These are phyloP conservation scores for Morpho achilles DNA, from an alignment of 2,888 invertebrate species.

Conservation along the genomic window DNA sequence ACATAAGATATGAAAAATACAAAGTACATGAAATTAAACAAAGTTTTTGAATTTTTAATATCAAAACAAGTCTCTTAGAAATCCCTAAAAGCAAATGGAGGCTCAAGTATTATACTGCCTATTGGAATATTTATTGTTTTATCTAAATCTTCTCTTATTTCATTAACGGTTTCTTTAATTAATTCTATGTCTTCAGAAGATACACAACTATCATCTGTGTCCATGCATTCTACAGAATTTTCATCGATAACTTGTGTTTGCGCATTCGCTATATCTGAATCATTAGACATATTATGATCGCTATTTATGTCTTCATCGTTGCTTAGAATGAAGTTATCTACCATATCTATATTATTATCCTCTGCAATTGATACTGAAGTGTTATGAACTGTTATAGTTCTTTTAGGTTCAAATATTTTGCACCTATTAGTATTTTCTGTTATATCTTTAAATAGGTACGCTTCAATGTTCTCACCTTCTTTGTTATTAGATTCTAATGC, in stretches of 20 bases:
- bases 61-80: not conserved
- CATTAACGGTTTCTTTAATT: slow-evolving; percentile 49
- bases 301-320: slow-evolving; percentile 12
- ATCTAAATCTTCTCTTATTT: slow-evolving; percentile 49
- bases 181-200: slow-evolving; percentile 52
- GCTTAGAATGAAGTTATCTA: not conserved
- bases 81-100: slow-evolving; percentile 54
- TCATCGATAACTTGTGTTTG: slow-evolving; percentile 59
- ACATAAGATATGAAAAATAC: too few relatives aligned
- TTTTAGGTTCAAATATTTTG: too few relatives aligned
- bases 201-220: slow-evolving; percentile 26
- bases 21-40: too few relatives aligned
- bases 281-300: slow-evolving; percentile 32
- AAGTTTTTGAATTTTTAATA: too few relatives aligned
- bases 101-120: slow-evolving; percentile 50
- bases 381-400: too few relatives aligned
- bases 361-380: too few relatives aligned
- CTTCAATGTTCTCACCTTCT: too few relatives aligned
- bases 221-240: slow-evolving; percentile 30
- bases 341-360: not conserved
- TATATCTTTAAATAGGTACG: too few relatives aligned
- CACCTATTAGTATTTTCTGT: too few relatives aligned
- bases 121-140: slow-evolving; percentile 23
- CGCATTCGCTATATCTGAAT: slow-evolving; percentile 51
- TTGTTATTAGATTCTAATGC: too few relatives aligned